These are phyloP conservation scores for Tricholaema leucomelas DNA, from an alignment of 2,113 vertebrate species.

Conservation along the genomic window DNA sequence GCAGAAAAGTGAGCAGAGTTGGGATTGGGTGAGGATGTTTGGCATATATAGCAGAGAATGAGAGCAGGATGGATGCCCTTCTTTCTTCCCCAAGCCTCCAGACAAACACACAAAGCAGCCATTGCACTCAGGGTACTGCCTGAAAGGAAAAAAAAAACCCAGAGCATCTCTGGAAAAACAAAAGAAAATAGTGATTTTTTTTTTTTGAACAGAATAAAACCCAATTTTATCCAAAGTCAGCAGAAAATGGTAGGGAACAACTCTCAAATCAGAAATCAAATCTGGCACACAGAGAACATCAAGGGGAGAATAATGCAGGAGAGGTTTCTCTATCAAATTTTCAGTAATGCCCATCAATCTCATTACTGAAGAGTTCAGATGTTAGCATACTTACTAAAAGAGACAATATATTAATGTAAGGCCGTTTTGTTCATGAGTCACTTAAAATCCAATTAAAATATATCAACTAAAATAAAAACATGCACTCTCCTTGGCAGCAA, in stretches of 20 bases:
- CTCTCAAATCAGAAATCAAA: background rate
- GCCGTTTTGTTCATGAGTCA: constrained; percentile 20
- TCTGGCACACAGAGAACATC: background rate
- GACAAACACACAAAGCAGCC: background rate
- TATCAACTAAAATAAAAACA: constrained; percentile 33
- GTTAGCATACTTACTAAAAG: background rate
- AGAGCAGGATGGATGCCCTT: background rate
- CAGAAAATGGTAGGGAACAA: background rate
- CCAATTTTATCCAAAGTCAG: background rate
- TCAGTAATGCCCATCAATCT: background rate
- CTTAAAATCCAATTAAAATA: constrained; percentile 57
- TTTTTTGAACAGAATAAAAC: background rate
- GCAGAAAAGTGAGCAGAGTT: background rate
- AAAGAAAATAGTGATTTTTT: background rate
- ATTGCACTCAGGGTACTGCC: background rate
- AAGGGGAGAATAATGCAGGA: background rate
- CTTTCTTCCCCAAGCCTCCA: background rate
- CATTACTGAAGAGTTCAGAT: background rate
- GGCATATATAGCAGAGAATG: background rate
- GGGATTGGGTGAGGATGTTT: background rate
- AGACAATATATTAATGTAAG: background rate
- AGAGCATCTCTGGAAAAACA: background rate
- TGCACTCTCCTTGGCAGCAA: constrained; percentile 11
- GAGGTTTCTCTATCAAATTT: background rate
- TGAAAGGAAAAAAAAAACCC: background rate